A percentile compares a stretch with the other conserved stretches of the same genome.
Conservation (phyloP, 23 tunicate species). For the Halocynthia roretzi region DNA sequence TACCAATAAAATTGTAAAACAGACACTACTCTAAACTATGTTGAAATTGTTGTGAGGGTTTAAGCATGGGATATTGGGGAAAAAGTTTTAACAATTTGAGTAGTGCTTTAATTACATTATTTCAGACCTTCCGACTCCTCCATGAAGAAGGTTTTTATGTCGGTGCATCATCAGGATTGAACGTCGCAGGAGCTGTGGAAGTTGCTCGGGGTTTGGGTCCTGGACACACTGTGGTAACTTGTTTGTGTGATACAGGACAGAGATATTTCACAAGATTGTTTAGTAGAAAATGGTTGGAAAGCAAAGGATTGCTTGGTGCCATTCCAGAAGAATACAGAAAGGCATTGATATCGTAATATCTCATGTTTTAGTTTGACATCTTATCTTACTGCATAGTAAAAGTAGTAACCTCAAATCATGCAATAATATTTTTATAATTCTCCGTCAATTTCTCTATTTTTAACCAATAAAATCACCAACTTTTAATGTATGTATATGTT, state of each 20-base stretch:
- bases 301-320: conserved; percentile 48
- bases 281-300: conserved; percentile 70
- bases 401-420: no score
- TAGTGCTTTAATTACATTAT: not conserved
- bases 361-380: no score
- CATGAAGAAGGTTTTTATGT: conserved; percentile 95
- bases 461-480: no score
- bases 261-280: conserved; percentile 82
- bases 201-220: conserved; percentile 76
- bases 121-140: conserved; percentile 85
- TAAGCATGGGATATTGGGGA: no score
- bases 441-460: no score
- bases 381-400: no score
- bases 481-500: no score
- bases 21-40: no score
- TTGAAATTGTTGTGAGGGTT: no score
- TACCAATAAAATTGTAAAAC: no score
- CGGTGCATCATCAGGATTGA: conserved; percentile 92
- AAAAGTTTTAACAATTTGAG: no score
- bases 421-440: no score
- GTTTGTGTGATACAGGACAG: conserved; percentile 93
- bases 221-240: conserved; percentile 91
- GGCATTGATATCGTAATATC: conserved; percentile 28
- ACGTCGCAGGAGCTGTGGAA: conserved; percentile 73
- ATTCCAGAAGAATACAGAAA: conserved; percentile 51